These are phyloP conservation scores for Dasysyrphus tricinctus DNA, from an alignment of 2,888 invertebrate species.

Conservation along the genomic window DNA sequence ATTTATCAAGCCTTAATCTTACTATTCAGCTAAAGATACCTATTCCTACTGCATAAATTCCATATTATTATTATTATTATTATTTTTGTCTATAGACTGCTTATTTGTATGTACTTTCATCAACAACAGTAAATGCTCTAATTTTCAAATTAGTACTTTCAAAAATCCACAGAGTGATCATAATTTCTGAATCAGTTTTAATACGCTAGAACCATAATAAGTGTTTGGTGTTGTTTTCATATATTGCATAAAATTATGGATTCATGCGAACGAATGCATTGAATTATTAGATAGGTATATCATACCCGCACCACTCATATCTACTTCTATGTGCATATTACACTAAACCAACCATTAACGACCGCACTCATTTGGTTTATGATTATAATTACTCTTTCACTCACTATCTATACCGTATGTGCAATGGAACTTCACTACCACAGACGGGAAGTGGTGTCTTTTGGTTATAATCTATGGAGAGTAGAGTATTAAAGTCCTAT, in stretches of 20 bases:
- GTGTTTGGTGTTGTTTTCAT: not conserved
- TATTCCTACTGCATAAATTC: not conserved
- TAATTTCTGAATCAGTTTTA: not conserved
- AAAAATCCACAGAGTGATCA: not conserved
- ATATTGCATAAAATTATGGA: conserved; percentile 7
- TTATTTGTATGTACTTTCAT: not conserved
- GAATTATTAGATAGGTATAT: not conserved
- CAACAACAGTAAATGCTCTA: not conserved
- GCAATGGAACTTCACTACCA: not conserved
- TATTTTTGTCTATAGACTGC: not conserved
- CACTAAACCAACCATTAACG: conserved; percentile 37
- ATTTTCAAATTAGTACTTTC: not conserved
- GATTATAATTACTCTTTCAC: conserved; percentile 33
- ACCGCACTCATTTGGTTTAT: conserved; percentile 52
- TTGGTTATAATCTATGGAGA: too few relatives aligned
- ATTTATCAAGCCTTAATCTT: not conserved
- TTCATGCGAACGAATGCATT: conserved; percentile 9
- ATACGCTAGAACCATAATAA: not conserved
- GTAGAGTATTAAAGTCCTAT: too few relatives aligned
- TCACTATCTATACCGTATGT: not conserved
- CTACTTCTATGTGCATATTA: conserved; percentile 20
- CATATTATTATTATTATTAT: not conserved
- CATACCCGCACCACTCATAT: not conserved
- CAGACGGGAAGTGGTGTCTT: not conserved
- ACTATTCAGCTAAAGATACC: not conserved